Conservation (phyloP, 2,888 invertebrate species). For the Vannuccia rotundouncinata region DNA sequence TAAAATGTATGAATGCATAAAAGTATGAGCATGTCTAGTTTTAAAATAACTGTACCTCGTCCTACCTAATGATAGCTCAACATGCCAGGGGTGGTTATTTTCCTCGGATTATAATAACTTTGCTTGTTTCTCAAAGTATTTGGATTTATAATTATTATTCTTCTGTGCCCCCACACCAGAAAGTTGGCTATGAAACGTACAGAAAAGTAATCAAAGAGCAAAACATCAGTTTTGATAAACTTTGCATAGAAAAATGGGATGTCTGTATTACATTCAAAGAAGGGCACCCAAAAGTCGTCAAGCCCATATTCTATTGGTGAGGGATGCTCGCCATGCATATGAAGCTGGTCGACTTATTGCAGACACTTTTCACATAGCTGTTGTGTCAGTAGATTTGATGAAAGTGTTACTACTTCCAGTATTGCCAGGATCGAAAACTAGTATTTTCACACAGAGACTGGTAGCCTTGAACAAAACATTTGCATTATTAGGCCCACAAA, state of each 20-base stretch:
- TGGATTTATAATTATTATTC: no score
- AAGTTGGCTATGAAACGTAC: no score
- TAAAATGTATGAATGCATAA: no score
- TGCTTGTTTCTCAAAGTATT: no score
- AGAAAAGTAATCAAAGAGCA: no score
- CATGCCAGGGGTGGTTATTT: no score
- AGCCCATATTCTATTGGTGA: not conserved
- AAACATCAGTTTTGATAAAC: not conserved
- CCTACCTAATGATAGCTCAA: no score
- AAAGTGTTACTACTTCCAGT: not conserved
- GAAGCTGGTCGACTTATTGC: not conserved
- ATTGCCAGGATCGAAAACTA: not conserved
- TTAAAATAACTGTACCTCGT: no score
- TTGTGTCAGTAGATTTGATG: not conserved
- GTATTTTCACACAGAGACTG: not conserved
- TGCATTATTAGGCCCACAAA: not conserved
- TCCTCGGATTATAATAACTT: no score
- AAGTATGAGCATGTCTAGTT: no score
- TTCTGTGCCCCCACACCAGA: no score
- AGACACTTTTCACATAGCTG: not conserved
- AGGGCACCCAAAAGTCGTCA: not conserved
- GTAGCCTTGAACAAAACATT: not conserved
- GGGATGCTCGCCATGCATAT: not conserved
- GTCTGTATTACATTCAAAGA: not conserved
- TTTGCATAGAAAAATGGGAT: not conserved